Evolutionary conservation across 1,140 invertebrate species (phyloP).

Genomic region (Marisa cornuarietis): DNA sequence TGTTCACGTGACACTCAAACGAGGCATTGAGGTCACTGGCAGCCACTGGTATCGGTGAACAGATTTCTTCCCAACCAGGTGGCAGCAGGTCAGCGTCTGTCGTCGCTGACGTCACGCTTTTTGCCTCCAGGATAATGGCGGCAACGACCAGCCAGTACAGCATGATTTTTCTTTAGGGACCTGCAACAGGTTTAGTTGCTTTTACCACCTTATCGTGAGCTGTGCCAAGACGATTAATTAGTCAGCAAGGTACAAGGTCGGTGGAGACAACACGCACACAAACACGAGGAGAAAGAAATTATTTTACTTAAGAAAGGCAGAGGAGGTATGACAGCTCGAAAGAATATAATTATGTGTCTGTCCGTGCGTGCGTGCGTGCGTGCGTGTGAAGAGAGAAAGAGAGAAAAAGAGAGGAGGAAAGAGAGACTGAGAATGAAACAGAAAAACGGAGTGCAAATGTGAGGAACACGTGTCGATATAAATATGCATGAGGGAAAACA

Average conservation of each 20-base stretch:
- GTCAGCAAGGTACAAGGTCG: too few relatives aligned
- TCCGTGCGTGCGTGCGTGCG: neutral
- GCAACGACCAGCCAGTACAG: neutral
- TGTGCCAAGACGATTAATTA: too few relatives aligned
- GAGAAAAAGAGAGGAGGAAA: neutral
- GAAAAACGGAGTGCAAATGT: neutral
- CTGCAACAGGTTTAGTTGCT: too few relatives aligned
- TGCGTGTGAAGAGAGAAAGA: neutral
- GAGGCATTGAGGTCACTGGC: constrained; percentile 8
- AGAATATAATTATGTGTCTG: too few relatives aligned
- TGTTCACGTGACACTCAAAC: constrained; percentile 9
- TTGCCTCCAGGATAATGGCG: neutral
- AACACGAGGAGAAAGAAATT: neutral
- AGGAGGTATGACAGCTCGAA: neutral
- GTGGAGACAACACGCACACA: neutral
- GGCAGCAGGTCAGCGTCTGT: neutral
- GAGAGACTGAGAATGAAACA: neutral
- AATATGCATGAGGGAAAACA: too few relatives aligned
- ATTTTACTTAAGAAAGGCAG: neutral
- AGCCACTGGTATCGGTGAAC: neutral
- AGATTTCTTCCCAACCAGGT: neutral
- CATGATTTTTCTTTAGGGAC: neutral
- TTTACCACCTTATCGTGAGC: too few relatives aligned
- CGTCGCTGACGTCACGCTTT: too few relatives aligned
- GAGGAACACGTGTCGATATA: neutral